These are phyloP conservation scores for Pyrrhopygopsis socrates DNA, from an alignment of 2,888 invertebrate genomes.

Conservation along the genomic window DNA sequence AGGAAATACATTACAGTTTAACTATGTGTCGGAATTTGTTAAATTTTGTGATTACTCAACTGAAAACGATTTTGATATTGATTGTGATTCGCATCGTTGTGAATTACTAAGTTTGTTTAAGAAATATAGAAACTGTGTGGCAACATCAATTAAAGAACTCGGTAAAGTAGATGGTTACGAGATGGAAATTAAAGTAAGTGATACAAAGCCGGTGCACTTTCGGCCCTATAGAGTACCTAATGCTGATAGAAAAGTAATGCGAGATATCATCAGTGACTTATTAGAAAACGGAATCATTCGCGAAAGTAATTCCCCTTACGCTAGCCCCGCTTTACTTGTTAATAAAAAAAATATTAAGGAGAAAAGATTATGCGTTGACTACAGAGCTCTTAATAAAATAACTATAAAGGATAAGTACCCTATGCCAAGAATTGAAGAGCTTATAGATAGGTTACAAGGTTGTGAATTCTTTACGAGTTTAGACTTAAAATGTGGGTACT, in stretches of 20 bases:
- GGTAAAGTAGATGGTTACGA: no score
- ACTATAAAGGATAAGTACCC: slow-evolving; percentile 85
- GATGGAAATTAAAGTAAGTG: no score
- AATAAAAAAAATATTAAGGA: slow-evolving; percentile 65
- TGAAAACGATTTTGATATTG: no score
- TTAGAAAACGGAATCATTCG: slow-evolving; percentile 34
- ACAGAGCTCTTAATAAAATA: slow-evolving; percentile 69
- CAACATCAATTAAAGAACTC: slow-evolving; percentile 67
- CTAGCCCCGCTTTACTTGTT: slow-evolving; percentile 67
- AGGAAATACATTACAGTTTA: slow-evolving; percentile 56
- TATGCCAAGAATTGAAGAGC: slow-evolving; percentile 89
- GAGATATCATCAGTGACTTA: slow-evolving; percentile 63
- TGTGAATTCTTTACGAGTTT: not conserved
- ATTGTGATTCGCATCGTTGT: no score
- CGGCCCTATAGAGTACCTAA: slow-evolving; percentile 72
- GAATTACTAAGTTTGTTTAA: no score
- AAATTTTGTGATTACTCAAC: no score
- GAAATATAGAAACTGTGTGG: slow-evolving; percentile 36
- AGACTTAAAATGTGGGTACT: not conserved
- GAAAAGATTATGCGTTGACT: slow-evolving; percentile 73
- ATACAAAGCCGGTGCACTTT: no score
- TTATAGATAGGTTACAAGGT: slow-evolving; percentile 82
- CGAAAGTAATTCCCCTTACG: slow-evolving; percentile 69
- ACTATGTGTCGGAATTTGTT: no score
- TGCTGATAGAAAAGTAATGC: slow-evolving; percentile 38